Conservation (phyloP, 2,888 invertebrate species). For the Drosophila kanekoi region DNA sequence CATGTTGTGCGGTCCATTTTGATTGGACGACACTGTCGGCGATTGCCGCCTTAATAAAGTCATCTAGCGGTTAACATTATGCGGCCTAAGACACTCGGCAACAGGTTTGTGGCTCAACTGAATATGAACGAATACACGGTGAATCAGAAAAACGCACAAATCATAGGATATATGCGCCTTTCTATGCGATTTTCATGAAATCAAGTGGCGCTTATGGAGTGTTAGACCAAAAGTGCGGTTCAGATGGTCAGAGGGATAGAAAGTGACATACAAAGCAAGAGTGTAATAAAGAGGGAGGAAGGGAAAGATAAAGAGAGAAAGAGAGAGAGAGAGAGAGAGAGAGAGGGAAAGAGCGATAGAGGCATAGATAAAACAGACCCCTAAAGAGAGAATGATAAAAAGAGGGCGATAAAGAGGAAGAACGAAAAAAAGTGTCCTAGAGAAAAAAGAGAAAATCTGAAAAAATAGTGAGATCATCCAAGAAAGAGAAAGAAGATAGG, state of each 20-base stretch:
- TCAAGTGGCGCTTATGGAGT: neutral
- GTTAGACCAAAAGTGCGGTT: too few species aligned
- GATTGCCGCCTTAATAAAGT: conserved; percentile 70
- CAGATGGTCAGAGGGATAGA: neutral
- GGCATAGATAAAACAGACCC: neutral
- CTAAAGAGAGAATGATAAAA: too few species aligned
- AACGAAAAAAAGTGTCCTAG: neutral
- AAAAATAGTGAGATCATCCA: too few species aligned
- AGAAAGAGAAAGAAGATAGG: neutral
- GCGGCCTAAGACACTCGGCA: conserved; percentile 47
- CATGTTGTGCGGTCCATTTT: conserved; percentile 72
- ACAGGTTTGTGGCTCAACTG: conserved; percentile 10
- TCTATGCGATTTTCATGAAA: conserved; percentile 1
- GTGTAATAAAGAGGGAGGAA: too few species aligned
- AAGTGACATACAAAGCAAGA: neutral
- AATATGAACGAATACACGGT: too few species aligned
- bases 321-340: neutral
- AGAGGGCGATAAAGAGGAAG: neutral
- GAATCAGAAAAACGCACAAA: neutral
- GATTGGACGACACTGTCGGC: conserved; percentile 67
- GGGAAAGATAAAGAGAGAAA: neutral
- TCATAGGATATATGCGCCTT: neutral
- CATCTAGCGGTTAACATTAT: conserved; percentile 65
- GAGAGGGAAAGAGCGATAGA: neutral
- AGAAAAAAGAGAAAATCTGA: too few species aligned